A percentile compares a stretch with the other conserved stretches of the same genome.
Evolutionary conservation across 2,113 vertebrate species (phyloP).

Genomic region (Scolopax mira): DNA sequence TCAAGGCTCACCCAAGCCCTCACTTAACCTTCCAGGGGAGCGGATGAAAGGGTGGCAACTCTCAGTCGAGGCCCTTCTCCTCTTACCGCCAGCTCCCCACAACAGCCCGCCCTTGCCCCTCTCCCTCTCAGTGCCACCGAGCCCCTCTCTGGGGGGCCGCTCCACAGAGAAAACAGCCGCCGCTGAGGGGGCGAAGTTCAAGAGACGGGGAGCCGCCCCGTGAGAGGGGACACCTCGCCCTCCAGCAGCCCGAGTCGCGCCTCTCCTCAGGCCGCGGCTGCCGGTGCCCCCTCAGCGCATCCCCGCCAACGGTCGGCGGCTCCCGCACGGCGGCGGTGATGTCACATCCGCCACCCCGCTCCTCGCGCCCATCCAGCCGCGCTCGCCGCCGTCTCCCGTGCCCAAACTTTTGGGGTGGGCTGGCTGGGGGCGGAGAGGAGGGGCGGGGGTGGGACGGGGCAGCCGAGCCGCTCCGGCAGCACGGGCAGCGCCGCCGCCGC

Average conservation of each 20-base stretch:
- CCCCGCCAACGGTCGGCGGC: neutral
- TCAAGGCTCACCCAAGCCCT: neutral
- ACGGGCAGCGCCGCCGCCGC: constrained; percentile 56
- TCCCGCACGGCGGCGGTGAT: constrained; percentile 71
- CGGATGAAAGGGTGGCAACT: accelerated
- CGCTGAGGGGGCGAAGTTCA: accelerated
- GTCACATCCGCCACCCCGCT: constrained; percentile 83
- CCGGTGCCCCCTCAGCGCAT: neutral
- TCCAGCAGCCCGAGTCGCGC: neutral
- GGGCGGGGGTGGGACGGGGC: neutral
- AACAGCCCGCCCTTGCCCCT: neutral
- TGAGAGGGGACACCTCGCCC: no score
- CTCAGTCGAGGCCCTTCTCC: neutral
- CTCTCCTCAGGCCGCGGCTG: neutral
- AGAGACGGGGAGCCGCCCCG: neutral
- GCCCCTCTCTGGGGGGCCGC: no score
- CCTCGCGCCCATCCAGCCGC: constrained; percentile 44
- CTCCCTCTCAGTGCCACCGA: accelerated
- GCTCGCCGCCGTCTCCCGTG: constrained; percentile 14
- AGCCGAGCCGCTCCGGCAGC: constrained; percentile 53
- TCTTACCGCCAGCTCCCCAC: neutral
- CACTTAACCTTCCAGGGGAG: accelerated
- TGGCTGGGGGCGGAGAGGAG: neutral
- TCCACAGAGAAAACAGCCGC: accelerated
- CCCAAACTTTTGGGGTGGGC: constrained; percentile 75